Percentiles rank a stretch among this genome's conserved stretches.
These are phyloP conservation scores for Pholis gunnellus DNA, from an alignment of 2,113 vertebrate genomes.

Conservation along the genomic window DNA sequence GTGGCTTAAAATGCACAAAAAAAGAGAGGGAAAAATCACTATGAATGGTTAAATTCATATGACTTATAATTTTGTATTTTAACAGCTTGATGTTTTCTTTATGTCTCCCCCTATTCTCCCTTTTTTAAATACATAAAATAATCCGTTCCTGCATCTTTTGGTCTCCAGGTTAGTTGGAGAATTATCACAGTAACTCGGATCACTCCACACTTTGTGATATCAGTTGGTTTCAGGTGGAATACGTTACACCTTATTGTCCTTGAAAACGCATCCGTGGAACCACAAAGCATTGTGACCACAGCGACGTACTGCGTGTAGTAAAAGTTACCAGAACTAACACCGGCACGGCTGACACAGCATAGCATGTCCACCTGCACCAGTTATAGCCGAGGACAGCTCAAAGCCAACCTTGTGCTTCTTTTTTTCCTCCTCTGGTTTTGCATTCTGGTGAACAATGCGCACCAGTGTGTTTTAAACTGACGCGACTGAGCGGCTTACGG, in stretches of 20 bases:
- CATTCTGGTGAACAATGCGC: slow-evolving; percentile 20
- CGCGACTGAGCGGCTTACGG: background rate
- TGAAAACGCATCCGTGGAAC: slow-evolving; percentile 36
- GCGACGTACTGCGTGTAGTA: slow-evolving; percentile 10
- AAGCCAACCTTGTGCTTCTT: slow-evolving; percentile 37
- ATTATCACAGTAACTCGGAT: slow-evolving; percentile 34
- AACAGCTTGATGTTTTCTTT: background rate
- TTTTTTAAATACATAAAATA: background rate
- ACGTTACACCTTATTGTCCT: slow-evolving; percentile 46
- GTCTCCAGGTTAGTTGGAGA: slow-evolving; percentile 12
- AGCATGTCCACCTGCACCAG: slow-evolving; percentile 46
- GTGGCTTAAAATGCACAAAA: slow-evolving; percentile 21
- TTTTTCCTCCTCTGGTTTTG: slow-evolving; percentile 20
- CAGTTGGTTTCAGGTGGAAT: slow-evolving; percentile 39
- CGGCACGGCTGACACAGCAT: slow-evolving; percentile 16
- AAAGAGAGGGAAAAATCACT: background rate
- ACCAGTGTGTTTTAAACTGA: slow-evolving; percentile 3
- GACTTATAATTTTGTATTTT: background rate
- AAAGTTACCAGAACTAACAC: slow-evolving; percentile 62
- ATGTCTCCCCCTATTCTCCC: fast-evolving
- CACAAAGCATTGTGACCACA: slow-evolving; percentile 1
- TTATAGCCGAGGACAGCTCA: slow-evolving; percentile 29
- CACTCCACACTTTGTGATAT: slow-evolving; percentile 32
- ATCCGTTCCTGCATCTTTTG: background rate
- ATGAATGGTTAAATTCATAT: background rate